Evolutionary conservation across 2,797 vertebrate genomes (phyloP).

Genomic region (Poeciliopsis presidionis): DNA sequence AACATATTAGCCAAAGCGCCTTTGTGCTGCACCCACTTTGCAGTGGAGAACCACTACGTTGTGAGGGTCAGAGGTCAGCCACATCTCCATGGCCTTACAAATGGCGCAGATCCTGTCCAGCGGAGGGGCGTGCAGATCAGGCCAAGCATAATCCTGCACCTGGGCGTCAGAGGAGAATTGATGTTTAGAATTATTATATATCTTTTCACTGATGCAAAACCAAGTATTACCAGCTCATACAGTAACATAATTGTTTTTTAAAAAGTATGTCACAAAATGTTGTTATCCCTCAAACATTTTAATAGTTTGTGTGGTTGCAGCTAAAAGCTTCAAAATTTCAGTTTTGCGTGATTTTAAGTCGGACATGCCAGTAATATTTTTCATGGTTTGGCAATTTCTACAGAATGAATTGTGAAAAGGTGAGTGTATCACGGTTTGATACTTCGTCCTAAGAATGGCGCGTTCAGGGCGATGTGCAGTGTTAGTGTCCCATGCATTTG

Average conservation of each 20-base stretch:
- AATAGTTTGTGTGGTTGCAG: neutral
- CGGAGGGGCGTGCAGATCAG: slow-evolving; percentile 89
- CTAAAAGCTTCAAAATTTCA: neutral
- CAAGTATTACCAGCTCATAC: neutral
- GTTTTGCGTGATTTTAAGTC: neutral
- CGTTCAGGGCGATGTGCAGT: neutral
- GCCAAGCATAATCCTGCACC: slow-evolving; percentile 94
- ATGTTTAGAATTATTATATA: neutral
- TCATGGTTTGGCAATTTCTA: neutral
- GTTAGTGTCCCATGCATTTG: neutral
- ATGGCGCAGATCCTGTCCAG: slow-evolving; percentile 90
- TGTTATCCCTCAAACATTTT: neutral
- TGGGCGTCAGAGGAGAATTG: slow-evolving; percentile 50
- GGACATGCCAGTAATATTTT: neutral
- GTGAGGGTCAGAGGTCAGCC: slow-evolving; percentile 86
- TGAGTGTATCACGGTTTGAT: neutral
- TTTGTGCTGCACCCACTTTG: slow-evolving; percentile 80
- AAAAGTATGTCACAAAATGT: neutral
- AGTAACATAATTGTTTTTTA: neutral
- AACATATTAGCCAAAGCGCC: slow-evolving; percentile 2
- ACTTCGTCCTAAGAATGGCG: neutral
- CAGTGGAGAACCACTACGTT: slow-evolving; percentile 92
- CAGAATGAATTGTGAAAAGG: neutral
- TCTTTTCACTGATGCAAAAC: neutral
- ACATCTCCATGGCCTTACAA: slow-evolving; percentile 92